Evolutionary conservation across 1,140 invertebrate species (phyloP).

Genomic region (Drosophila hydei): DNA sequence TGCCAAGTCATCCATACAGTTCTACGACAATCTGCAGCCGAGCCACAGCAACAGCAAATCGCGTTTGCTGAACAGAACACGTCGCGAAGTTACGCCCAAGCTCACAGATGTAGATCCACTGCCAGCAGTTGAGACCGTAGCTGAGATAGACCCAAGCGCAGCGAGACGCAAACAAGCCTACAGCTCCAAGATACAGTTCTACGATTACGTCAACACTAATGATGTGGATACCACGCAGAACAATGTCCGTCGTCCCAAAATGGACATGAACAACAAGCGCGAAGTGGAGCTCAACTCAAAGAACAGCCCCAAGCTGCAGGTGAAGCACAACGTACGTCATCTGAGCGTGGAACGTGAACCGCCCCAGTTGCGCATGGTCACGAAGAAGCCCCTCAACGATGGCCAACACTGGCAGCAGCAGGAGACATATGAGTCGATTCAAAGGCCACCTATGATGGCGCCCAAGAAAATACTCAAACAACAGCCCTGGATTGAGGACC

Average conservation of each 20-base stretch:
- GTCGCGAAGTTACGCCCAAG: constrained; percentile 64
- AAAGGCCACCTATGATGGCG: constrained; percentile 27
- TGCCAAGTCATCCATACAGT: constrained; percentile 78
- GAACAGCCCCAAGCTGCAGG: constrained; percentile 78
- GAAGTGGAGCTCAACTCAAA: constrained; percentile 76
- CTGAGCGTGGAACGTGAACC: constrained; percentile 56
- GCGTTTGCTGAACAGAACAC: constrained; percentile 19
- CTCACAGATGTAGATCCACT: constrained; percentile 60
- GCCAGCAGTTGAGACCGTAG: constrained; percentile 10
- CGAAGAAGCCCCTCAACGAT: constrained; percentile 65
- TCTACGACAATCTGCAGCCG: constrained; percentile 73
- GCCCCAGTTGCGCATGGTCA: constrained; percentile 26
- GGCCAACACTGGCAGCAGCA: constrained; percentile 20
- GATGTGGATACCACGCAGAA: constrained; percentile 62
- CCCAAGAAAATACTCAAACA: constrained; percentile 69
- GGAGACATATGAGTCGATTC: constrained; percentile 15
- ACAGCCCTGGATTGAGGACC: constrained; percentile 23
- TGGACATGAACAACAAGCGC: constrained; percentile 79
- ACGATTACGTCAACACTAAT: constrained; percentile 64
- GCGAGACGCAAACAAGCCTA: constrained; percentile 69
- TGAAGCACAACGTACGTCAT: constrained; percentile 74
- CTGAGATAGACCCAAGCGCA: constrained; percentile 33
- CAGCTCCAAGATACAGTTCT: constrained; percentile 77
- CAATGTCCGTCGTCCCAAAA: constrained; percentile 66
- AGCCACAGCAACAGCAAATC: constrained; percentile 12